Conservation (phyloP, 2,888 invertebrate species). For the Synanthedon myopaeformis region DNA sequence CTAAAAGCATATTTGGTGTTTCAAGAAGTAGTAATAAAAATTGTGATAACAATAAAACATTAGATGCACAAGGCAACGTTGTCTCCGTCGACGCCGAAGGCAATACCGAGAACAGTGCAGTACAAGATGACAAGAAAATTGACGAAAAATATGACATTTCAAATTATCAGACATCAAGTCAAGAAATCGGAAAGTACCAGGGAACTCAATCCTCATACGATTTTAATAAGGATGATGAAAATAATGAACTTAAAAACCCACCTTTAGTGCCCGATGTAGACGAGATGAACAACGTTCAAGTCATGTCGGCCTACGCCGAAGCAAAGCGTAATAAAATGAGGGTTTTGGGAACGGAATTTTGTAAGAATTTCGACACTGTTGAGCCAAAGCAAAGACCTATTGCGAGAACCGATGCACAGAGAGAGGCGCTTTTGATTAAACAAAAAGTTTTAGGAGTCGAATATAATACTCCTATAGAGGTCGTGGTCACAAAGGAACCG, state of each 20-base stretch:
- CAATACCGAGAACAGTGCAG: slow-evolving; percentile 14
- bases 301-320: slow-evolving; percentile 30
- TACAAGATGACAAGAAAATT: slow-evolving; percentile 28
- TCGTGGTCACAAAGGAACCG: slow-evolving; percentile 24
- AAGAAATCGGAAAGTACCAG: slow-evolving; percentile 57
- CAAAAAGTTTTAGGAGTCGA: slow-evolving; percentile 72
- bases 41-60: slow-evolving; percentile 40
- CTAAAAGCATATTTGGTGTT: slow-evolving; percentile 44
- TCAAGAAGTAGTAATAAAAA: slow-evolving; percentile 22
- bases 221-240: slow-evolving; percentile 25
- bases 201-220: slow-evolving; percentile 20
- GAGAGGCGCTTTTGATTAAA: slow-evolving; percentile 72
- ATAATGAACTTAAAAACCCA: slow-evolving; percentile 26
- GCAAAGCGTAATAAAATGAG: slow-evolving; percentile 47
- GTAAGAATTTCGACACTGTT: slow-evolving; percentile 28
- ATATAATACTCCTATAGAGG: slow-evolving; percentile 54
- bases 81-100: slow-evolving; percentile 18
- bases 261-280: slow-evolving; percentile 23
- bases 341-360: slow-evolving; percentile 42
- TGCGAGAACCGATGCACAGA: slow-evolving; percentile 61
- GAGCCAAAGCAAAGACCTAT: slow-evolving; percentile 12
- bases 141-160: slow-evolving; percentile 33
- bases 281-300: slow-evolving; percentile 38
- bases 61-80: slow-evolving; percentile 51
- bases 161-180: slow-evolving; percentile 42